phyloP scores from a whole-genome alignment of 2,113 vertebrate genomes.

The Nibea coibor region DNA sequence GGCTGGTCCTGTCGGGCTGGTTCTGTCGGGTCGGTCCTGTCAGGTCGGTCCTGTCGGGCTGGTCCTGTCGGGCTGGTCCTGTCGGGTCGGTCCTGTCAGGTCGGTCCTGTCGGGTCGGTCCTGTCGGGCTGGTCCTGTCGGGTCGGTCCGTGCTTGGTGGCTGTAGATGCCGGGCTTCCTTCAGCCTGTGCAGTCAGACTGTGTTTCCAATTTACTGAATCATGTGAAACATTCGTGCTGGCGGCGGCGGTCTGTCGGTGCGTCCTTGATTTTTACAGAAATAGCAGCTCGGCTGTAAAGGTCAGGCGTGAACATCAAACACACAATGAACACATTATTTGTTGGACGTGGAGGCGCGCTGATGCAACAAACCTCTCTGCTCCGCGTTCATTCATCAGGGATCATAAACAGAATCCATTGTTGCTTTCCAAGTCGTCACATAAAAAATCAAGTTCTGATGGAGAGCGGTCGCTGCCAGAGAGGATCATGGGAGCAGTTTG shows the following conservation, averaged over 20 bases:
- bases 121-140: too few species aligned
- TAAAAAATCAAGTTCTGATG: conserved; percentile 9
- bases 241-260: conserved; percentile 45
- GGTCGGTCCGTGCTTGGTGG: too few species aligned
- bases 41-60: too few species aligned
- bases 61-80: too few species aligned
- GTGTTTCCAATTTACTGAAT: conserved; percentile 56
- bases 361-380: conserved; percentile 47
- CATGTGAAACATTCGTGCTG: conserved; percentile 49
- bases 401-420: conserved; percentile 58
- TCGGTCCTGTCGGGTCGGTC: too few species aligned
- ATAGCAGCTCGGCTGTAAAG: conserved; percentile 55
- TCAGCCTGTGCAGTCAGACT: conserved; percentile 17
- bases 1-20: too few species aligned
- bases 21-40: too few species aligned
- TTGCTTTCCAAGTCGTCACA: conserved; percentile 6
- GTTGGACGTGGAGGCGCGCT: not conserved
- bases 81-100: too few species aligned
- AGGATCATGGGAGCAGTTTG: conserved; percentile 56
- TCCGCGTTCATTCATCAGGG: conserved; percentile 46
- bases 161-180: conserved; percentile 25
- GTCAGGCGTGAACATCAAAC: conserved; percentile 35
- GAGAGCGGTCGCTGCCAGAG: conserved; percentile 49
- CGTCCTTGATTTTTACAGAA: conserved; percentile 54
- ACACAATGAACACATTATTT: conserved; percentile 57